Base-by-base conservation (phyloP, 2,888 invertebrate species). In the Ennomos erosarius region DNA sequence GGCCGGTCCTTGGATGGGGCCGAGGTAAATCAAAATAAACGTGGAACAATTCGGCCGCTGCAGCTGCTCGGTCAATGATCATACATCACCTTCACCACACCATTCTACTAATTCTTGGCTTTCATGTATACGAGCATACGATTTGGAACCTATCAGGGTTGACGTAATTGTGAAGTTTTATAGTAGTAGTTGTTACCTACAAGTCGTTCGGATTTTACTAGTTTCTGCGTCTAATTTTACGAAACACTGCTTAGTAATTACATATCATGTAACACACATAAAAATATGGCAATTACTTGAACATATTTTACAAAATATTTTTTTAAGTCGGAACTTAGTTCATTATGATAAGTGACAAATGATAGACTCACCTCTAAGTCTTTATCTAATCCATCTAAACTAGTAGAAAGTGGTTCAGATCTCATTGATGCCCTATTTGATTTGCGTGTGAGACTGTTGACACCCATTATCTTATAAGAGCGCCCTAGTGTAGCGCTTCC, bases 351-450 rank as follows among this genome's bases (percentile, higher is more conserved):
- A 11, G 13, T 45, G 26, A n/a, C 51, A 57, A 42, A 10, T 9
- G 11, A 16, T 9, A 9, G 60, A 73, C 77, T 40, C 63, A 94
- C 95, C 94, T 95, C 94, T 73, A 95, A 83, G 76, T 93, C 93
- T 13, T 84, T 87, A 69, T 94, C 94, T 54, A 93, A 79, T 67
- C 94, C 93, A 67, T 95, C 95, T 65, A 93, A 81, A 75, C 93
- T 94, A n/a, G 89, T 87, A 43, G 84, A 80, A 55, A 79, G 75
- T 51, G 70, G 68, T 65, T 88, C 90, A 37, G 83, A 75, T 57
- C 82, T 79, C 55, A 84, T 66, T 3, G 88, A 85, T 50, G 81
- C 66, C 55, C 82, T 81, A 56, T 88, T 88, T 1, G 89, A 83
- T 70, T 82, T 78, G 54, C 79, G 81, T 1, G 84, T 74, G 33